phyloP scores from a whole-genome alignment of 1,140 invertebrate genomes.

The Drosophila hydei region DNA sequence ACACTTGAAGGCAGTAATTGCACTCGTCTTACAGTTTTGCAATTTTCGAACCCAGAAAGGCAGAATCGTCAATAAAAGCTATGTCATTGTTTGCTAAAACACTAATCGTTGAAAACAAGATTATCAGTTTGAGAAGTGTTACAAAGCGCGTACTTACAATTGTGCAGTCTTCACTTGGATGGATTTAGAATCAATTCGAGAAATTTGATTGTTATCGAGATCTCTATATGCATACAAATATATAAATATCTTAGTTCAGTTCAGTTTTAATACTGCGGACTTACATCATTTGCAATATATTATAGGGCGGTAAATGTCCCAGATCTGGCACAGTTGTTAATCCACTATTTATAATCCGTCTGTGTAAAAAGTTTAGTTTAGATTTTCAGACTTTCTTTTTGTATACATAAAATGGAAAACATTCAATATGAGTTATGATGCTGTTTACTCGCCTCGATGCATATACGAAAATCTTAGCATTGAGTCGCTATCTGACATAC shows the following conservation, averaged over 20 bases:
- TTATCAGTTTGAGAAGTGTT: not conserved
- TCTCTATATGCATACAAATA: constrained; percentile 81
- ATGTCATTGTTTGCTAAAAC: constrained; percentile 87
- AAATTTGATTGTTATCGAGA: constrained; percentile 86
- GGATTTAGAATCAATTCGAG: constrained; percentile 84
- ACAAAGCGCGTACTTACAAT: constrained; percentile 84
- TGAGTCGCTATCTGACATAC: too few species aligned
- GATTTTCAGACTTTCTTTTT: not conserved
- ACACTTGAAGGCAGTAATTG: not conserved
- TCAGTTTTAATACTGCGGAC: constrained; percentile 52
- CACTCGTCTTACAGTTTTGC: constrained; percentile 87
- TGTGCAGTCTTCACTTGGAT: constrained; percentile 85
- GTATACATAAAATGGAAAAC: too few species aligned
- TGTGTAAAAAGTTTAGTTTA: constrained; percentile 54
- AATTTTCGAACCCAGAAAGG: constrained; percentile 88
- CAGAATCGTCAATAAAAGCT: constrained; percentile 86
- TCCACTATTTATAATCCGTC: constrained; percentile 86
- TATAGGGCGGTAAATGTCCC: constrained; percentile 81
- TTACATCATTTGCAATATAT: constrained; percentile 86
- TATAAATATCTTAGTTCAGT: not conserved
- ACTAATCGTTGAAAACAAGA: constrained; percentile 75
- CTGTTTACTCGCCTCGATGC: too few species aligned
- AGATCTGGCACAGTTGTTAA: constrained; percentile 85
- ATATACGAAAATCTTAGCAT: too few species aligned
- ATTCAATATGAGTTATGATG: too few species aligned